Conservation (phyloP, 2,113 vertebrate genomes). For the Cygnus atratus region DNA sequence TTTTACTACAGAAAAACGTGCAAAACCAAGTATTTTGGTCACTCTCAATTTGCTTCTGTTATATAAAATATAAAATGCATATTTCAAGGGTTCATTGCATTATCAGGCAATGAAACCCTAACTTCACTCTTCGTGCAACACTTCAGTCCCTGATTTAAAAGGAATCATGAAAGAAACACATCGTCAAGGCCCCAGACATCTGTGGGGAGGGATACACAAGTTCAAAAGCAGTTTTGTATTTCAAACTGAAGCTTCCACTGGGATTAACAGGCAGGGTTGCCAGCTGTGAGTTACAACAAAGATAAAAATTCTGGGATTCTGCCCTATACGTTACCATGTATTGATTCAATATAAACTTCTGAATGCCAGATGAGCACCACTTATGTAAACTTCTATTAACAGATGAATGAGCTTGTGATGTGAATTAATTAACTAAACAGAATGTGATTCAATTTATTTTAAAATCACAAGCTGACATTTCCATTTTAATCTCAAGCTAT, state of each 20-base stretch:
- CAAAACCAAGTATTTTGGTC: not conserved
- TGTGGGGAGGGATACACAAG: conserved; percentile 38
- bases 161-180: conserved; percentile 37
- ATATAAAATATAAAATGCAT: not conserved
- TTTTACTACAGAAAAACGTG: not conserved
- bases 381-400: not conserved
- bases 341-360: not conserved
- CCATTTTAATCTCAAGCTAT: not conserved
- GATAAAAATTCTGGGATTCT: not conserved
- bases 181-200: conserved; percentile 33
- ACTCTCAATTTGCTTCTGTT: not conserved
- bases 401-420: not conserved
- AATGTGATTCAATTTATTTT: not conserved
- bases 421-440: not conserved
- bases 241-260: conserved; percentile 45
- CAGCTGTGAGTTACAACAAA: conserved; percentile 59
- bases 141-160: conserved; percentile 23
- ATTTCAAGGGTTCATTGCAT: conserved; percentile 30
- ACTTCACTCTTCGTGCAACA: not conserved
- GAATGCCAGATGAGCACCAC: not conserved
- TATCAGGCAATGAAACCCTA: not conserved
- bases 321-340: not conserved
- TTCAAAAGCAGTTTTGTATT: conserved; percentile 55
- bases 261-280: conserved; percentile 28
- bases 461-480: not conserved